Conservation (phyloP, 2,113 vertebrate species). For the Pteronura brasiliensis region DNA sequence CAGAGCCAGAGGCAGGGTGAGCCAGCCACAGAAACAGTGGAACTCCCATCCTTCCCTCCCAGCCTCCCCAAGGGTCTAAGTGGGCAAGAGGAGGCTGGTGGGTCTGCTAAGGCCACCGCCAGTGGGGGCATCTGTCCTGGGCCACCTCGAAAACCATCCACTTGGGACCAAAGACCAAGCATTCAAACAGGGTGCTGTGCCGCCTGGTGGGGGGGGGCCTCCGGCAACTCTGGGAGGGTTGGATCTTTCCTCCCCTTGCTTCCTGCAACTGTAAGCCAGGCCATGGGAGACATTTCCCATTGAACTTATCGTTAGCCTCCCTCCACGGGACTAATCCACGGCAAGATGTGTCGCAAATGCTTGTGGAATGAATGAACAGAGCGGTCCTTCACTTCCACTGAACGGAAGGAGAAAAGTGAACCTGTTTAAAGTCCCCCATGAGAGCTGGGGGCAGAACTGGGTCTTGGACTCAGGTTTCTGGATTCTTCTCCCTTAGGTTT, state of each 20-base stretch:
- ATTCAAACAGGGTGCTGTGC: not conserved
- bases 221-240: rapidly evolving
- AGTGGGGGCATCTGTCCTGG: rapidly evolving
- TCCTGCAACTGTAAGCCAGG: not conserved
- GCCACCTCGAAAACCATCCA: not conserved
- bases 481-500: not conserved
- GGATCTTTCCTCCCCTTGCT: not conserved
- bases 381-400: not conserved
- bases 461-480: not conserved
- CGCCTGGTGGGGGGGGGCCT: no score
- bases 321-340: no score
- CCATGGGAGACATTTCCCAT: rapidly evolving
- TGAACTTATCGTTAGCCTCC: no score
- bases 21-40: not conserved
- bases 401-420: not conserved
- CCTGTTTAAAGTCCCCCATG: not conserved
- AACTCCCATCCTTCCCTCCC: not conserved
- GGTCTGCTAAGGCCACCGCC: not conserved
- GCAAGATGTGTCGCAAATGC: rapidly evolving
- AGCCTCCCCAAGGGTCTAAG: not conserved
- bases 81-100: not conserved
- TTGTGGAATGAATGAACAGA: not conserved
- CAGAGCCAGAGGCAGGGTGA: not conserved
- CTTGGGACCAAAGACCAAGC: rapidly evolving
- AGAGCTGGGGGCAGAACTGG: not conserved